These are phyloP conservation scores for Augiades crinisus DNA, from an alignment of 2,888 invertebrate species.

Conservation along the genomic window DNA sequence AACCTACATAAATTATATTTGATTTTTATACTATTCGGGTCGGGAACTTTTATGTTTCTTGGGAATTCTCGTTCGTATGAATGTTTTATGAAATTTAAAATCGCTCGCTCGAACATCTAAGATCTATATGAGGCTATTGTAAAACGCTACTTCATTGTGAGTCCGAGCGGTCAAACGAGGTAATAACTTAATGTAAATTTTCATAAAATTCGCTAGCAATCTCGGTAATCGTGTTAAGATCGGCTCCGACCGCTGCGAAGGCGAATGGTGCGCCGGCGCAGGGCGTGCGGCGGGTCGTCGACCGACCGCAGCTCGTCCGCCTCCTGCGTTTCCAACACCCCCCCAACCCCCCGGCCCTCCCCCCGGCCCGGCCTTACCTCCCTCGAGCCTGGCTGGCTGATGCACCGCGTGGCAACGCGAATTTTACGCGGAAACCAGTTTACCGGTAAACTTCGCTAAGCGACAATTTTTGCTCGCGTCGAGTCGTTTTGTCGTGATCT, in stretches of 20 bases:
- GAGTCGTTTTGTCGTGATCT: neutral
- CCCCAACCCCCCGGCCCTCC: constrained; percentile 59
- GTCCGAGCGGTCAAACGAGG: constrained; percentile 24
- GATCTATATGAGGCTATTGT: neutral
- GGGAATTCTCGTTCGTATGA: neutral
- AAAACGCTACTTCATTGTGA: neutral
- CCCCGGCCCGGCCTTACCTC: constrained; percentile 54
- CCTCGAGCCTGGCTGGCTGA: constrained; percentile 71
- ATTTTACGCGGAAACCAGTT: constrained; percentile 76
- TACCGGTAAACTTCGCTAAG: constrained; percentile 45
- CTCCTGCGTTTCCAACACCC: constrained; percentile 72
- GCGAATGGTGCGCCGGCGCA: constrained; percentile 72
- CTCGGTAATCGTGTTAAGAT: constrained; percentile 65
- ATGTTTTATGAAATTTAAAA: neutral
- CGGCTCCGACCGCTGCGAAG: constrained; percentile 48
- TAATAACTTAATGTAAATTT: constrained; percentile 21
- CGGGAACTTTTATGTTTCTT: neutral
- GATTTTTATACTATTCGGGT: neutral
- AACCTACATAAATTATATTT: too few species aligned
- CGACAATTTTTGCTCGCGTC: constrained; percentile 44
- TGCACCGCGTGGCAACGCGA: constrained; percentile 77
- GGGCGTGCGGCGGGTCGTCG: constrained; percentile 77
- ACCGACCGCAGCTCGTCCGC: constrained; percentile 75
- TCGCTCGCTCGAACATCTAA: neutral
- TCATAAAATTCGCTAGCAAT: constrained; percentile 48